Percentiles rank a stretch among this genome's conserved stretches.
These are phyloP conservation scores for Frankliniella fusca DNA, from an alignment of 2,888 invertebrate genomes.

Conservation along the genomic window DNA sequence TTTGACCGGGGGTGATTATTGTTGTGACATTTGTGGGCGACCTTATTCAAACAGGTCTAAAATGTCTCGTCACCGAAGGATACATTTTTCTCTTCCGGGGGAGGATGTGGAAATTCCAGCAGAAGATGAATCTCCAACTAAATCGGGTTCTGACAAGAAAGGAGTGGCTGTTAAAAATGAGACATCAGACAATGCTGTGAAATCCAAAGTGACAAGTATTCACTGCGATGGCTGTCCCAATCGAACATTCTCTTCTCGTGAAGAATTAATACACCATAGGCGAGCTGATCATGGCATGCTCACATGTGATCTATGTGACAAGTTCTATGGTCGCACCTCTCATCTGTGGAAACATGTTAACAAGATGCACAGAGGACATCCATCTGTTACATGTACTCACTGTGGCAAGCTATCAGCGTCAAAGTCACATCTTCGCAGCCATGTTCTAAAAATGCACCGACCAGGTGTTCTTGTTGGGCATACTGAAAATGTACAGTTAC, in stretches of 20 bases:
- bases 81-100: slow-evolving; percentile 44
- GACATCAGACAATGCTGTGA: slow-evolving; percentile 7
- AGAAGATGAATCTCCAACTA: slow-evolving; percentile 36
- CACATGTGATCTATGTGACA: slow-evolving; percentile 58
- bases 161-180: slow-evolving; percentile 1
- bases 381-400: slow-evolving; percentile 56
- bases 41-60: slow-evolving; percentile 52
- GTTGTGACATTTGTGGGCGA: slow-evolving; percentile 52
- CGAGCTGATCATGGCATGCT: slow-evolving; percentile 53
- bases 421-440: slow-evolving; percentile 55
- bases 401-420: slow-evolving; percentile 58
- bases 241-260: slow-evolving; percentile 48
- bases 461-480: slow-evolving; percentile 1
- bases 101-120: slow-evolving; percentile 35
- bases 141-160: slow-evolving; percentile 10
- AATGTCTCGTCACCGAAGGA: slow-evolving; percentile 51
- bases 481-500: background rate
- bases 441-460: slow-evolving; percentile 49
- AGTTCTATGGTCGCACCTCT: slow-evolving; percentile 58
- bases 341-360: slow-evolving; percentile 61
- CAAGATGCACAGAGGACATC: slow-evolving; percentile 55
- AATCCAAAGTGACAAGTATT: slow-evolving; percentile 34
- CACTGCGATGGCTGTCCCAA: slow-evolving; percentile 41
- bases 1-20: slow-evolving; percentile 49
- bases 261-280: slow-evolving; percentile 54